Conservation (phyloP, 2,797 vertebrate species). For the Pipistrellus nathusii region DNA sequence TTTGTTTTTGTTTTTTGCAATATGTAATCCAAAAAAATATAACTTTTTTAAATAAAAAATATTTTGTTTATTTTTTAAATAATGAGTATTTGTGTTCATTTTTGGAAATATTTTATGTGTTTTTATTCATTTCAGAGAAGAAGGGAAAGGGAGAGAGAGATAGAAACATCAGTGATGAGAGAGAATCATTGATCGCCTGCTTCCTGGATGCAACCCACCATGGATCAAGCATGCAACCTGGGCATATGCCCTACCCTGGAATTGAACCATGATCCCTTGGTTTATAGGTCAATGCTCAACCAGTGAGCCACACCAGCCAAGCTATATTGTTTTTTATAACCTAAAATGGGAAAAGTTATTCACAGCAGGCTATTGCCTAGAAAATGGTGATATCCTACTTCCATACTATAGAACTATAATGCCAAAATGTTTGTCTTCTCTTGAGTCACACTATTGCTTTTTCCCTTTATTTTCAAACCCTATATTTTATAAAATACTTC, state of each 20-base stretch:
- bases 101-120: neutral
- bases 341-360: neutral
- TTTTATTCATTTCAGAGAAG: neutral
- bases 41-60: neutral
- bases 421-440: neutral
- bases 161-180: neutral
- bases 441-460: neutral
- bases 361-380: neutral
- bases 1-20: neutral
- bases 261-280: neutral
- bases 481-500: constrained; percentile 34
- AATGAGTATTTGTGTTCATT: neutral
- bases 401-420: neutral
- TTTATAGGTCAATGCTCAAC: neutral
- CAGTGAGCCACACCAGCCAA: neutral
- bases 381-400: neutral
- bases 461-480: constrained; percentile 51
- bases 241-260: neutral
- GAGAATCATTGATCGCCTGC: neutral
- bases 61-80: constrained; percentile 26
- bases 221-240: neutral
- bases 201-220: neutral
- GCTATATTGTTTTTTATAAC: neutral
- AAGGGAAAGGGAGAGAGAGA: neutral
- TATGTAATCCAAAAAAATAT: neutral